Conservation (phyloP, 2,797 vertebrate species). For the Lemur catta region DNA sequence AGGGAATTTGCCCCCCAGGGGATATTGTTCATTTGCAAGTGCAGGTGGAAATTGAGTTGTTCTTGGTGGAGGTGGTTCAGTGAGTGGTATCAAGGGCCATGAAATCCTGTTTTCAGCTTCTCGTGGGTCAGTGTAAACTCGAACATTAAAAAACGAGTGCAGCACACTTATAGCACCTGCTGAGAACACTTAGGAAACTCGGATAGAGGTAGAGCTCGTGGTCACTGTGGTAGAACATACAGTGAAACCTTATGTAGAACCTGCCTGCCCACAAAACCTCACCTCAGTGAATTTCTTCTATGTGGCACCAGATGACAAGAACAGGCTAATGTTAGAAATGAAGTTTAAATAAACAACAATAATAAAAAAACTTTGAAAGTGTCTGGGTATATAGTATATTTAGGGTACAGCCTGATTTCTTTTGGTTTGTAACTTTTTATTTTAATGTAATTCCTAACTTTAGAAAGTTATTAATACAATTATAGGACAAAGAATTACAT, state of each 20-base stretch:
- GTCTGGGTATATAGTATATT: neutral
- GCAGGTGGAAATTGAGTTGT: neutral
- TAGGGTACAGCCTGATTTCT: neutral
- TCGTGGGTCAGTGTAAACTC: neutral
- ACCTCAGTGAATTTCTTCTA: neutral
- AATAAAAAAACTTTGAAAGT: neutral
- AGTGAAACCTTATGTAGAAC: neutral
- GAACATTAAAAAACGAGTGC: neutral
- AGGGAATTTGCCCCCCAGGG: neutral
- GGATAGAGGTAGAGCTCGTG: fast-evolving
- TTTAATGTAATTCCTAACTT: neutral
- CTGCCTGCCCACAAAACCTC: neutral
- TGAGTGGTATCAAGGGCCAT: neutral
- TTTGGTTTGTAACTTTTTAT: neutral
- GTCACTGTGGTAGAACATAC: neutral
- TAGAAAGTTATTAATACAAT: neutral
- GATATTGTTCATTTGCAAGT: neutral
- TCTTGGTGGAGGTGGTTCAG: neutral
- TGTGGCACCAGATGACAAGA: neutral
- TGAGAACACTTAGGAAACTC: neutral
- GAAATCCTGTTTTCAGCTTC: neutral
- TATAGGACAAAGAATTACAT: neutral
- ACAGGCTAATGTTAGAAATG: neutral
- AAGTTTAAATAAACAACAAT: neutral
- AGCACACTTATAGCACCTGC: neutral